Evolutionary conservation across 1,140 invertebrate species (phyloP), one percentile per base, ranked within the genome.

Genomic region (Idris sp.): DNA sequence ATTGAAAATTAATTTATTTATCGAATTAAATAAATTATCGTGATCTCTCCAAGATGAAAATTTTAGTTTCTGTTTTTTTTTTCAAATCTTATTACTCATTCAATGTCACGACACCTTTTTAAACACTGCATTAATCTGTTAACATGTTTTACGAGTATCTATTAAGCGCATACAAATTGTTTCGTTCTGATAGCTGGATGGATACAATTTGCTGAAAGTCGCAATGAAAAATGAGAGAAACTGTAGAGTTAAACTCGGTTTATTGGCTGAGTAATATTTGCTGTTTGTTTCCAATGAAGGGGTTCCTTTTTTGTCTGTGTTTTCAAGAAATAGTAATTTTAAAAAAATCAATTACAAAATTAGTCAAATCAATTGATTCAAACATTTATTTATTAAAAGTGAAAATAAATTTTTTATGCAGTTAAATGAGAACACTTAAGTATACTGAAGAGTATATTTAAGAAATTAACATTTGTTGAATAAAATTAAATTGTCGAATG

Each of bases 141-240:
- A 84, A 84, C 83, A 82, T 76, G 77, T 74, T 83, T 84, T 84
- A 83, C 76, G 79, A 82, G 77, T 73, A 44, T 41, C 78, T 77
- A 83, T 83, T 75, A 80, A 79, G 68, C 68, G 78, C 76, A 76
- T 72, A 72, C 78, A 61, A 72, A 38, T 33, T 53, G 65, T 61
- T 61, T 46, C 56, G 26, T 46, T 40, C 36, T 31, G 54, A 71
- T 54, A 14, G 15, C 25, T 22, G 38, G 54, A 71, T 59, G 46
- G 53, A 36, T 35, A 46, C 40, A 31, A 15, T 54, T 43, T 30
- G 38, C n/a, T 15, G 33, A 53, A 61, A 46, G 31, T 54, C 48
- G 48, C 48, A 40, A 48, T 71, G 65, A 61, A 71, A 71, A 71
- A 71, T 71, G 40, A 16, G 28, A 25, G 46, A 48, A 67, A 46